Percentiles rank a stretch among this genome's conserved stretches.
phyloP scores from a whole-genome alignment of 1,140 invertebrate genomes.

The Leguminivora glycinivorella region DNA sequence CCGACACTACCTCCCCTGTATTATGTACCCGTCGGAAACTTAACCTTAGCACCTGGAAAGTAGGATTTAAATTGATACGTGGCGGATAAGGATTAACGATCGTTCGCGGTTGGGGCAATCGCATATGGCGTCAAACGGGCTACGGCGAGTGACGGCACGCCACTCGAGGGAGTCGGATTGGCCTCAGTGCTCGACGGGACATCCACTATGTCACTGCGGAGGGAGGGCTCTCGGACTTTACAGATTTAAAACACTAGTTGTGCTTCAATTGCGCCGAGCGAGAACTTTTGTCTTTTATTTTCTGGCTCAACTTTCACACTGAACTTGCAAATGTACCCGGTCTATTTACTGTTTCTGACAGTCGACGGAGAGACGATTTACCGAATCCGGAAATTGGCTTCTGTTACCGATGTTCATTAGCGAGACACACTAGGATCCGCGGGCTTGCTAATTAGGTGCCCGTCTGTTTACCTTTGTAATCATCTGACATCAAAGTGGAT shows the following conservation, averaged over 20 bases:
- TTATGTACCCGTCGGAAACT: slow-evolving; percentile 39
- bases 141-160: slow-evolving; percentile 66
- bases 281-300: slow-evolving; percentile 11
- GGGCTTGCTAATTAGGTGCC: slow-evolving; percentile 61
- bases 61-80: slow-evolving; percentile 47
- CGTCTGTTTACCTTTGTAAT: slow-evolving; percentile 59
- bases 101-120: slow-evolving; percentile 45
- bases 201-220: slow-evolving; percentile 53
- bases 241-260: slow-evolving; percentile 44
- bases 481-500: slow-evolving; percentile 56
- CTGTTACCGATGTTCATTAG: slow-evolving; percentile 56
- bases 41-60: slow-evolving; percentile 45
- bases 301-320: neutral
- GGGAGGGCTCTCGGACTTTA: slow-evolving; percentile 43
- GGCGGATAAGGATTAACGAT: slow-evolving; percentile 42
- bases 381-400: slow-evolving; percentile 44
- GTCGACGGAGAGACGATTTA: slow-evolving; percentile 25
- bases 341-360: neutral
- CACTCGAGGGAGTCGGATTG: slow-evolving; percentile 70
- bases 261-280: slow-evolving; percentile 11
- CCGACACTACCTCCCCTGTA: slow-evolving; percentile 52
- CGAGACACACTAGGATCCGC: slow-evolving; percentile 48
- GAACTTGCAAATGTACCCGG: neutral
- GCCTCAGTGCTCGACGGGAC: slow-evolving; percentile 56
- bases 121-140: slow-evolving; percentile 76